Evolutionary conservation across 1,140 invertebrate species (phyloP), one percentile per base, ranked within the genome.

Genomic region (Drosophila arizonae): DNA sequence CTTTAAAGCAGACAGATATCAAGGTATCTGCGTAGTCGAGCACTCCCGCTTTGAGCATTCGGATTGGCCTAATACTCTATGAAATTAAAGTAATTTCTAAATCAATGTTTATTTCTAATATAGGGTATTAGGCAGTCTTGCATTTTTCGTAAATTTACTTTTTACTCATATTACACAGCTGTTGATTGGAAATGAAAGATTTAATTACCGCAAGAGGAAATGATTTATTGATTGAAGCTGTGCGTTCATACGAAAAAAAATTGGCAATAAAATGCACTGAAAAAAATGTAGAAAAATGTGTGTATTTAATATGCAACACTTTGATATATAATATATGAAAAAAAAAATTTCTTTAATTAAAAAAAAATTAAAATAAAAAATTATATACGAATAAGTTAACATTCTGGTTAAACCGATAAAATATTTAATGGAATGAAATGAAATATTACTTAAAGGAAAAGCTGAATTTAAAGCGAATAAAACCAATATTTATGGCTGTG

Each of bases 191-290:
- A 48, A 41, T 28, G n/a, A 51, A 54, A 58, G 60, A 68, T 85
- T 80, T 80, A 85, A 80, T 85, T 85, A 80, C 33, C 2, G 57
- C n/a, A 28, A 26, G 43, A 50, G 77, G 70, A 81, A 80, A 86
- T 86, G 54, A 80, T 70, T 50, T 71, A 81, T 85, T 77, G 74
- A 86, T 85, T 86, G 74, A 43, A 24, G 36, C 10, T 62, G 39
- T 28, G 26, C 33, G 17, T 36, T 13, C 11, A 63, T 55, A 13
- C 50, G 13, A 51, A 51, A 56, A 45, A 56, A 46, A 46, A 51
- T 10, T 1, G 6, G 4, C 9, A 50, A 50, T 9, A 43, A 17
- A 17, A 28, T 45, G 54, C 6, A 39, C 17, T 17, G 28, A 6
- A 43, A 6, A 54, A 64, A 62, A 26, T 43, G 6, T 28, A 9